Conservation (phyloP, 2,888 invertebrate genomes). For the Cephonodes hylas region DNA sequence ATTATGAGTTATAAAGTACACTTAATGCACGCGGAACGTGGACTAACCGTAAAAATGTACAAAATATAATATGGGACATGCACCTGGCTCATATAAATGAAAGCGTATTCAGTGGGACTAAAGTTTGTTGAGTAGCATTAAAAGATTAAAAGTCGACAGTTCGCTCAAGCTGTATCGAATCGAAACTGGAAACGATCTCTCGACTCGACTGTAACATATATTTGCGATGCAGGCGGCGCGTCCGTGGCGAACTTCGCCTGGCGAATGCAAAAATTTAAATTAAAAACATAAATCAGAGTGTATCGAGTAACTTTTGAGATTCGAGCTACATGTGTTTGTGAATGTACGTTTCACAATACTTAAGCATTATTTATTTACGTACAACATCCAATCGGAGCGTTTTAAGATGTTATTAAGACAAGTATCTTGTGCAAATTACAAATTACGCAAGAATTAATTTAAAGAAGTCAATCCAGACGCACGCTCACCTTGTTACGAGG, state of each 20-base stretch:
- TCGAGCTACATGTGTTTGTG: constrained; percentile 62
- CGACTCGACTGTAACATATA: constrained; percentile 69
- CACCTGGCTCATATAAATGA: constrained; percentile 47
- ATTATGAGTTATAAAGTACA: neutral
- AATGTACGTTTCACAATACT: constrained; percentile 43
- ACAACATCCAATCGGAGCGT: neutral
- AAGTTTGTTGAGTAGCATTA: constrained; percentile 79
- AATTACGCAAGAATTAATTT: constrained; percentile 10
- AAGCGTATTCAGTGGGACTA: constrained; percentile 46
- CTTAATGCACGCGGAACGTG: neutral
- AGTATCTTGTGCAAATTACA: neutral
- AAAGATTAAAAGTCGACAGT: constrained; percentile 80
- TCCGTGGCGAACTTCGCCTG: constrained; percentile 73
- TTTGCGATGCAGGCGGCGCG: constrained; percentile 79
- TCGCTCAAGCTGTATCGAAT: constrained; percentile 73
- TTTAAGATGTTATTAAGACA: neutral
- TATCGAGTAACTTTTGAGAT: constrained; percentile 79
- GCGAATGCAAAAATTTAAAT: constrained; percentile 82
- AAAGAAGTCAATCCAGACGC: constrained; percentile 30
- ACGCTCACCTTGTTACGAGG: constrained; percentile 35
- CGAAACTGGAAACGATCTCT: constrained; percentile 68
- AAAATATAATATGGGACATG: constrained; percentile 27
- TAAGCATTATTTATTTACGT: neutral
- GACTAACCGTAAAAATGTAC: constrained; percentile 18
- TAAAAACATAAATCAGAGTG: constrained; percentile 82